These are phyloP conservation scores for Centropus unirufus DNA, from an alignment of 2,113 vertebrate species.

Conservation along the genomic window DNA sequence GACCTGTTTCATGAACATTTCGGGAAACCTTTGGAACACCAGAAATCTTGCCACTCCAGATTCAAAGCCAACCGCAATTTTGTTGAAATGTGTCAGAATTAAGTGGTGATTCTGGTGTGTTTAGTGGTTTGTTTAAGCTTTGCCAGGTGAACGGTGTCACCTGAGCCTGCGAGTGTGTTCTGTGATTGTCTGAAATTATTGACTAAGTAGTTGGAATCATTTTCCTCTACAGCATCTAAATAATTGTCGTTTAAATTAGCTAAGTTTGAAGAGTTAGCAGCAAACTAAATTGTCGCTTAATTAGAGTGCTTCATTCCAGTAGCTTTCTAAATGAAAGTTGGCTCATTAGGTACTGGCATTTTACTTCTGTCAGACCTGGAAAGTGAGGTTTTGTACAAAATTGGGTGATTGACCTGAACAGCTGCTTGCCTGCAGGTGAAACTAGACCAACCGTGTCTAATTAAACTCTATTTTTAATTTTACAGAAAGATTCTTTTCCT, in stretches of 20 bases:
- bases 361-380: conserved; percentile 25
- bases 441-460: background rate
- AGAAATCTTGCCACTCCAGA: background rate
- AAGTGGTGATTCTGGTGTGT: background rate
- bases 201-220: background rate
- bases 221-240: background rate
- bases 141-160: background rate
- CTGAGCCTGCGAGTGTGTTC: background rate
- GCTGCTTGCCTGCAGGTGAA: conserved; percentile 7
- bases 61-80: background rate
- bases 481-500: background rate
- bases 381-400: background rate
- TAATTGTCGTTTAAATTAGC: background rate
- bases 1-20: accelerated
- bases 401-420: background rate
- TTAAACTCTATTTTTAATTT: conserved; percentile 25
- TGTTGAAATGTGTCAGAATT: background rate
- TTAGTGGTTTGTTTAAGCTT: background rate
- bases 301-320: background rate
- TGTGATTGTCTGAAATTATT: background rate
- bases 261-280: background rate
- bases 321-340: background rate
- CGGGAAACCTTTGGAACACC: background rate
- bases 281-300: background rate
- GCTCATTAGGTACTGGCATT: background rate